Evolutionary conservation across 2,888 invertebrate genomes (phyloP), one percentile per base, ranked within the genome.

Genomic region (Cataglyphis rosenhaueri): DNA sequence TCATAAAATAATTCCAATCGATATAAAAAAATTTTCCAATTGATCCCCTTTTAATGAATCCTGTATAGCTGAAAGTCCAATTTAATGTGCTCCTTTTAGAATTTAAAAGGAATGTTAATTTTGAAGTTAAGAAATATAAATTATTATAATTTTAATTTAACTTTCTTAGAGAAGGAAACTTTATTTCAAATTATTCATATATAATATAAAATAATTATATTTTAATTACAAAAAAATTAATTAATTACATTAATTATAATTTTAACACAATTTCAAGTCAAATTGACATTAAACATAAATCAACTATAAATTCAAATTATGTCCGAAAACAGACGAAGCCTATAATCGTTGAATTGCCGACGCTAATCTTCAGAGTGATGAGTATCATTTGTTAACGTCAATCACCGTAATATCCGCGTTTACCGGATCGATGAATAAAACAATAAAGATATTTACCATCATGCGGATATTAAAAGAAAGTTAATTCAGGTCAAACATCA

Each of bases 311-410:
- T 87, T 81, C 75, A 62, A 70, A 59, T 74, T 83, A 70, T 68
- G 38, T 61, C 52, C 84, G 57, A 79, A 88, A 88, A 86, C 85
- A 55, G 9, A 84, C 55, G 87, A 86, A 41, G 85, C 84, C 32
- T 64, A 74, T 86, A 88, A 88, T 89, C 87, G 83, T 82, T 66
- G 82, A 82, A 84, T 65, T 57, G 76, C 75, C 79, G 86, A 85
- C 85, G 83, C 83, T 88, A 87, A 90, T 90, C 89, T 85, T 41
- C 83, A 62, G 79, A 86, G 81, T 85, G 88, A 89, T 89, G 86
- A 83, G 82, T 82, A 89, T 85, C 88, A 87, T 89, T 86, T 87
- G 84, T 86, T 86, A 87, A 83, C 44, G 85, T 71, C 79, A 61
- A 79, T 83, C 66, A 73, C 38, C 57, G 61, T 82, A 55, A 81